A percentile compares a stretch with the other conserved stretches of the same genome.
These are phyloP conservation scores for Lacerta bilineata DNA, from an alignment of 2,797 vertebrate genomes.

Conservation along the genomic window DNA sequence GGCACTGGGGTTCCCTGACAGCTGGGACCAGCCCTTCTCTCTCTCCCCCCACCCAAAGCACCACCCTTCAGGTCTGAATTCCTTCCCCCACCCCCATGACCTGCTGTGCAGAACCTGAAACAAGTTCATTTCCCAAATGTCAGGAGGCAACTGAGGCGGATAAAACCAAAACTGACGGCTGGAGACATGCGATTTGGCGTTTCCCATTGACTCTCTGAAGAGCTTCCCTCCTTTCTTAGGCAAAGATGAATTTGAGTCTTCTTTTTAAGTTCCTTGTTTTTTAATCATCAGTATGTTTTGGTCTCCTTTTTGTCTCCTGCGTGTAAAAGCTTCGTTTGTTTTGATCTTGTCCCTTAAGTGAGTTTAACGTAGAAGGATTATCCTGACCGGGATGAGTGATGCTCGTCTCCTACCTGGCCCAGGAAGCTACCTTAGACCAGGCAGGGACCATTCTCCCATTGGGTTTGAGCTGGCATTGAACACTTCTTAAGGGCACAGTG, in stretches of 20 bases:
- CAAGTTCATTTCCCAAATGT: background rate
- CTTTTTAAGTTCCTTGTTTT: background rate
- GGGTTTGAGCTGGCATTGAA: background rate
- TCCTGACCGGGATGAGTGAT: too few relatives aligned
- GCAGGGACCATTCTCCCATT: background rate
- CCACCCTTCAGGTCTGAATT: background rate
- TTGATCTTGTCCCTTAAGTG: background rate
- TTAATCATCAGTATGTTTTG: background rate
- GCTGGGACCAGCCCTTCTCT: background rate
- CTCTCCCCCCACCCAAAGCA: background rate
- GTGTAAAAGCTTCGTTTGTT: background rate
- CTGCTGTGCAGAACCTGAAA: background rate
- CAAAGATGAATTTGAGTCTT: background rate
- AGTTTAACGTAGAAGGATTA: background rate
- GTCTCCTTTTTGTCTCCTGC: background rate
- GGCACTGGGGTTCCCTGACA: background rate
- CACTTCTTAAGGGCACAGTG: background rate
- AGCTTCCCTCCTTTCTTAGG: background rate
- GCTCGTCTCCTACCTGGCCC: background rate
- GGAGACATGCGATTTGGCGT: too few relatives aligned
- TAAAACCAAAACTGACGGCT: background rate
- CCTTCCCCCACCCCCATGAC: background rate
- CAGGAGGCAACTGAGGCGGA: background rate
- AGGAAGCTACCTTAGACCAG: background rate
- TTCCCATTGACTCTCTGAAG: background rate